These are phyloP conservation scores for Meda fulgida DNA, from an alignment of 2,797 vertebrate genomes.

Conservation along the genomic window DNA sequence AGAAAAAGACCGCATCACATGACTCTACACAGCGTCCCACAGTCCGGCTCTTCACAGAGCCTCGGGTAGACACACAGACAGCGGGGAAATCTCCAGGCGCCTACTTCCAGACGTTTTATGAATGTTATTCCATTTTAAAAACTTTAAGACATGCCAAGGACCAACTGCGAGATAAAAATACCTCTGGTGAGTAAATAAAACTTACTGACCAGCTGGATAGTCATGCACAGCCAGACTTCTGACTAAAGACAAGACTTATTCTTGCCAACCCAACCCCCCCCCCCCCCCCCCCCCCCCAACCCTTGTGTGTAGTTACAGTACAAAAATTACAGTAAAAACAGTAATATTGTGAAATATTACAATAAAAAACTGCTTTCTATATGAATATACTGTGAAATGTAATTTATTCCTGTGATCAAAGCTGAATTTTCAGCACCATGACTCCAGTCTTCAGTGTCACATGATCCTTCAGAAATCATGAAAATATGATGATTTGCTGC, in stretches of 20 bases:
- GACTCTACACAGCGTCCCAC: not conserved
- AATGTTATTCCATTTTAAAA: not conserved
- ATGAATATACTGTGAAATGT: too few relatives aligned
- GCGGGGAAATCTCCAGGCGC: not conserved
- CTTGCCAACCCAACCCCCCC: not conserved
- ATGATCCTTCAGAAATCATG: too few relatives aligned
- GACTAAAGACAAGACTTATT: not conserved
- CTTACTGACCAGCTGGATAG: not conserved
- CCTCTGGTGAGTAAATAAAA: slow-evolving; percentile 1
- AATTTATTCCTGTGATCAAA: too few relatives aligned
- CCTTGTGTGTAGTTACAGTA: not conserved
- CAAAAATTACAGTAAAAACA: too few relatives aligned
- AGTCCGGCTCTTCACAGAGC: not conserved
- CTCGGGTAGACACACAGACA: not conserved
- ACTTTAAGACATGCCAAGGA: slow-evolving; percentile 7
- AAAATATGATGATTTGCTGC: too few relatives aligned
- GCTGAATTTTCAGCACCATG: too few relatives aligned
- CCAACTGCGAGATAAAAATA: not conserved
- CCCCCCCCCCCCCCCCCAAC: too few relatives aligned
- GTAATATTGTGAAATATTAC: not conserved
- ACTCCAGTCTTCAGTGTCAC: too few relatives aligned
- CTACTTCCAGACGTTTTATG: not conserved
- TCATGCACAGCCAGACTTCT: not conserved
- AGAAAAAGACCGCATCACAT: not conserved
- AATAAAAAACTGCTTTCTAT: not conserved